Conservation (phyloP, 2,113 vertebrate species). For the Gracilinanus agilis region DNA sequence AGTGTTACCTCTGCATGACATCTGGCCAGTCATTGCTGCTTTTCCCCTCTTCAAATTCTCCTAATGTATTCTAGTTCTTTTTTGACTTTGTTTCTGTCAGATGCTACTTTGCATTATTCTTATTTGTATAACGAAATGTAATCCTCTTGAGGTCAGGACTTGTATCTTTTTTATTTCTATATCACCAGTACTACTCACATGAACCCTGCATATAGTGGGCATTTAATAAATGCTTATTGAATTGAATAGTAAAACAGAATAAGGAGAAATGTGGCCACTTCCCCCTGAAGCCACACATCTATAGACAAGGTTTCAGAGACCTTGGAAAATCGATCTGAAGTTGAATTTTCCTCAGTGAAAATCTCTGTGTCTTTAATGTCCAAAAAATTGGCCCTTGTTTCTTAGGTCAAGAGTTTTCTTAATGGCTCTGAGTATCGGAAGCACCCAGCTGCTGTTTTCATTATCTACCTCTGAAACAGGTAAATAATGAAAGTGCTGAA, state of each 20-base stretch:
- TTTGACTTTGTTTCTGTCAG: background rate
- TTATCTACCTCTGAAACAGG: background rate
- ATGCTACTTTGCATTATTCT: background rate
- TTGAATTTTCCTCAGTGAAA: background rate
- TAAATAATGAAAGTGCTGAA: constrained; percentile 5
- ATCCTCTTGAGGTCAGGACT: background rate
- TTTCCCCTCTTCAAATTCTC: background rate
- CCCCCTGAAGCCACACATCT: background rate
- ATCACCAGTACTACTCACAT: background rate
- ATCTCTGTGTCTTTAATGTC: background rate
- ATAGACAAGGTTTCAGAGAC: background rate
- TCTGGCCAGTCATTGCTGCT: background rate
- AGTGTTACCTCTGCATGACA: background rate
- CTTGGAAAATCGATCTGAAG: background rate
- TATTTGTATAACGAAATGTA: background rate
- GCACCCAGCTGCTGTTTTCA: background rate
- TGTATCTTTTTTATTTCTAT: background rate
- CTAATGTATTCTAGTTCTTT: background rate
- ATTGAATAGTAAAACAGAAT: background rate
- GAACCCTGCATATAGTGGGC: background rate
- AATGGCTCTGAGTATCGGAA: background rate
- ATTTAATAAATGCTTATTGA: background rate
- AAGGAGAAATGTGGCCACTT: background rate
- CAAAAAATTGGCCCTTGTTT: background rate
- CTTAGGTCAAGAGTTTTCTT: constrained; percentile 36